phyloP scores from a whole-genome alignment of 2,113 vertebrate species.

The Colossoma macropomum region DNA sequence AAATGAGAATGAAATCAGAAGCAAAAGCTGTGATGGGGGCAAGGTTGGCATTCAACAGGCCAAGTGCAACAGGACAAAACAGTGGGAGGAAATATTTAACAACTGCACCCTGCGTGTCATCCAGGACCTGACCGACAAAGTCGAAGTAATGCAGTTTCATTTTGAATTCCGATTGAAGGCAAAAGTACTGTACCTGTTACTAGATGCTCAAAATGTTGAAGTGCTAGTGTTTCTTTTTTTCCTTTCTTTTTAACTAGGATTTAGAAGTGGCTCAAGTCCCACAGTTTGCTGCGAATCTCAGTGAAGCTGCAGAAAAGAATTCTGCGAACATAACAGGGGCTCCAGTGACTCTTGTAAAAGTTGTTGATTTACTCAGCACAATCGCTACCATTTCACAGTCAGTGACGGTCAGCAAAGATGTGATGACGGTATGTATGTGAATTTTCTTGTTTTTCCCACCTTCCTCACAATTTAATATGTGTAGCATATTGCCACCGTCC shows the following conservation, averaged over 20 bases:
- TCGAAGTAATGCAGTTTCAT: conserved; percentile 37
- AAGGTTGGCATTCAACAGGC: conserved; percentile 7
- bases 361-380: conserved; percentile 61
- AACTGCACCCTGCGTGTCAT: conserved; percentile 45
- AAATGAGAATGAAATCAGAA: neutral
- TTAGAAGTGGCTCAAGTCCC: conserved; percentile 41
- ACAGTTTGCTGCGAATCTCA: conserved; percentile 48
- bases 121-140: neutral
- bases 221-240: neutral
- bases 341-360: conserved; percentile 59
- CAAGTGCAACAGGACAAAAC: neutral
- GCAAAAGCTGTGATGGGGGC: neutral
- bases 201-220: neutral
- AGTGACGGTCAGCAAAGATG: neutral
- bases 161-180: neutral
- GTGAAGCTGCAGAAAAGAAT: accelerated
- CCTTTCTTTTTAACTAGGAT: conserved; percentile 48
- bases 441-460: neutral
- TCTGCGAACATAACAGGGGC: conserved; percentile 42
- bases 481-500: neutral
- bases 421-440: conserved; percentile 61
- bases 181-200: neutral
- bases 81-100: neutral
- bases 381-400: conserved; percentile 52
- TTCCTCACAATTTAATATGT: neutral